phyloP scores from a whole-genome alignment of 2,113 vertebrate species.

The Leucoraja erinaceus region DNA sequence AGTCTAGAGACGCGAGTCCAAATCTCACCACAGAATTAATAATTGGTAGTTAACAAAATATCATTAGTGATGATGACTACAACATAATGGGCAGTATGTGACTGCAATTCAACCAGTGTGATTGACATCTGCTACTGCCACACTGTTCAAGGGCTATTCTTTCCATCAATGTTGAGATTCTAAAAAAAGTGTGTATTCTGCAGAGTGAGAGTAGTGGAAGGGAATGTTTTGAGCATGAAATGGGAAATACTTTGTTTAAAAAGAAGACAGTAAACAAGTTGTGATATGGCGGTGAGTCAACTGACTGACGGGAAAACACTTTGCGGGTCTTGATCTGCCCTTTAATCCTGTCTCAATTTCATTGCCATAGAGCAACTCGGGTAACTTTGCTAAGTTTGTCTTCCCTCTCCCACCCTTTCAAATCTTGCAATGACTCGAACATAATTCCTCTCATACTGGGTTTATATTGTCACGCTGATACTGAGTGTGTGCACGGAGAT shows the following conservation, averaged over 20 bases:
- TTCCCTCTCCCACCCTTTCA: background rate
- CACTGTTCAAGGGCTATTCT: too few species aligned
- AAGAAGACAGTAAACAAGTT: background rate
- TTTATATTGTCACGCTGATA: background rate
- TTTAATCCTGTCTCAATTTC: background rate
- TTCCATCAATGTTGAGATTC: background rate
- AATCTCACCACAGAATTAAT: too few species aligned
- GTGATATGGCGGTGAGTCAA: background rate
- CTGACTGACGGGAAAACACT: background rate
- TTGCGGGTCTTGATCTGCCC: background rate
- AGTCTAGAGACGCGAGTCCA: too few species aligned
- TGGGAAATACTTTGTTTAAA: background rate
- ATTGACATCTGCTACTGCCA: too few species aligned
- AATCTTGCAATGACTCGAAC: background rate
- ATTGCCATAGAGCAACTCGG: background rate
- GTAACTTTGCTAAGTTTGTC: background rate
- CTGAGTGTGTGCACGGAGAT: background rate
- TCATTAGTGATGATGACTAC: too few species aligned
- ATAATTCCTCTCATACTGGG: background rate
- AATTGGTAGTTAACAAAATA: too few species aligned
- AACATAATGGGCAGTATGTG: too few species aligned
- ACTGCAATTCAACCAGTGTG: too few species aligned
- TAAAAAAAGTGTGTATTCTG: background rate
- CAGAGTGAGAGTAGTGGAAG: too few species aligned
- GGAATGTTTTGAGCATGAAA: background rate